Conservation (phyloP, 1,140 invertebrate species). For the Littorina saxatilis region DNA sequence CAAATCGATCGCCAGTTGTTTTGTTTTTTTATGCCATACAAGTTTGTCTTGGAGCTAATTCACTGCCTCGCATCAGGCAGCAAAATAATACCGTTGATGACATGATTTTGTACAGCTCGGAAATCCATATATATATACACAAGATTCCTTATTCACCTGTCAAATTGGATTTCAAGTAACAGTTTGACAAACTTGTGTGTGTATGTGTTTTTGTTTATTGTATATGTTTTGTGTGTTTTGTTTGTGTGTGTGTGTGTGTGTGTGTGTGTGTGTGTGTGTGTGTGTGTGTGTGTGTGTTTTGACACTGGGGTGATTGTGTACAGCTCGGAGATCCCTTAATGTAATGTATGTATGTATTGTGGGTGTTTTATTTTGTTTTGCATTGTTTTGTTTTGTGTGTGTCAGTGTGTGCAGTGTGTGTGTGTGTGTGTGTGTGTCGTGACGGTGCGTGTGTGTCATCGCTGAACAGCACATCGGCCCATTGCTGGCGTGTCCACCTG, state of each 20-base stretch:
- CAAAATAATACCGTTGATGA: no score
- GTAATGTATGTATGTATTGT: no score
- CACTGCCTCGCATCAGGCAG: neutral
- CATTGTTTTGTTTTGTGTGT: no score
- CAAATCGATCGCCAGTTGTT: neutral
- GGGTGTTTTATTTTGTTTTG: no score
- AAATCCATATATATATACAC: neutral
- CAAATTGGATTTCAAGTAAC: neutral
- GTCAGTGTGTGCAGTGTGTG: no score
- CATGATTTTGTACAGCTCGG: no score
- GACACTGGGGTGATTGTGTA: no score
- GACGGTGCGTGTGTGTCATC: no score
- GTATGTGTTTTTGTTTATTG: neutral
- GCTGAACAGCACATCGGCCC: no score
- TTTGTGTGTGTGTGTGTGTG: conserved; percentile 8
- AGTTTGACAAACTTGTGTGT: neutral
- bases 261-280: neutral
- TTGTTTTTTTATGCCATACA: neutral
- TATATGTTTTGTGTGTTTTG: conserved; percentile 2
- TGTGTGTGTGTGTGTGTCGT: no score
- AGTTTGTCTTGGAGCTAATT: neutral
- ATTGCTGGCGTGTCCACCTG: no score
- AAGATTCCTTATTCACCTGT: neutral
- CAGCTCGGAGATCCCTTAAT: no score
- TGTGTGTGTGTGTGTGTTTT: neutral